Base-by-base conservation (phyloP, 1,140 invertebrate species). In the Nylanderia fulva region DNA sequence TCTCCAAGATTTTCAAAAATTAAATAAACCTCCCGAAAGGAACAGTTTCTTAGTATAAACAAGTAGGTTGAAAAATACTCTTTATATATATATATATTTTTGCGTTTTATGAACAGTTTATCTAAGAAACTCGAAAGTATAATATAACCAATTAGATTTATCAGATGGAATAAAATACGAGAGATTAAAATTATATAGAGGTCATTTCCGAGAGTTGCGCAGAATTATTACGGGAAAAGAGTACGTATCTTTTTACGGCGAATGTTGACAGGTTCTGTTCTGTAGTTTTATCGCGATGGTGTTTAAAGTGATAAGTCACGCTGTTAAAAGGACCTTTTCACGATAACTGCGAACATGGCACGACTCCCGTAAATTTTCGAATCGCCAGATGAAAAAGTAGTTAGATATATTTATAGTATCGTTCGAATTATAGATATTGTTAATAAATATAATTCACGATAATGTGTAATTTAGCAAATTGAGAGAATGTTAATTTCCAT, bases 171-270 rank as follows among this genome's bases (percentile, higher is more conserved):
- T 60, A 82, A n/a, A 72, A 82, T 72, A 82, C 8, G 27, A 45
- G 24, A 58, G 77, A 71, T 82, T 71, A 82, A 72, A 56, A 72
- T 82, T 72, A 82, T 71, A 42, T 71, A 71, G 21, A 52, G 77
- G 33, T 24, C 66, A 71, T 82, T 80, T 69, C 15, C 18, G 64
- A 56, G 33, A 76, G 29, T 66, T 52, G 58, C 33, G 21, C 33
- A 71, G 52, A 82, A 29, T 71, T 82, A 69, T 82, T 58, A 27
- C 52, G 29, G 29, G 6, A 1, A 24, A 36, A 13, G 21, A 36
- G n/a, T 36, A n/a, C 52, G 5, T 56, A 71, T 58, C 52, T 71
- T 72, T 33, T 72, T n/a, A 33, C 21, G 18, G 24, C 13, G n/a
- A 58, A 8, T 58, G 33, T 71, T 29, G 36, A 21, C 63, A 39